Base-by-base conservation (phyloP, 2,113 vertebrate species). In the Oenanthe melanoleuca region DNA sequence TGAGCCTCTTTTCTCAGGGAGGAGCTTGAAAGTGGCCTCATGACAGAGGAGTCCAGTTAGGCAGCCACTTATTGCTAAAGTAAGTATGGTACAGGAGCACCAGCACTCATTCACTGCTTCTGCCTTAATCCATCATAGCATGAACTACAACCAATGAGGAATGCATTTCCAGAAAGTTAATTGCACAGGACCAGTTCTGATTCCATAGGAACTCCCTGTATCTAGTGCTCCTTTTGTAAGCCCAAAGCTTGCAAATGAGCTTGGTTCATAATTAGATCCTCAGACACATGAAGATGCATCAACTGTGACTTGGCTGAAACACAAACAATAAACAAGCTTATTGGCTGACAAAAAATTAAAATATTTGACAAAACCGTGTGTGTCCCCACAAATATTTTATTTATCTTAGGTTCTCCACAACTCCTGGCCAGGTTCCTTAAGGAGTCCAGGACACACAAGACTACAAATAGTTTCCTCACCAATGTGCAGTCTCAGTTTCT, bases 401-500 rank as follows among this genome's bases (percentile, higher is more conserved):
- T 25, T 79, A 14, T 38, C 16, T 78, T 74, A 66, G 5, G 45
- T 44, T 64, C 47, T 72, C 28, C 40, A 49, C 8, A 28, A 8
- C 10, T 16, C 19, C n/a, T 85, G 31, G 22, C 28, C 17, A 19
- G 11, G 4, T 29, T 94, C 11, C 12, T 25, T 34, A 2, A 25
- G 12, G 20, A 85, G 8, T 37, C 9, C 25, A 60, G 24, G 17
- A 44, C 45, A 7, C 13, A 10, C 22, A 45, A 1, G 21, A 14
- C 25, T 53, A 56, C 16, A 37, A 28, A 5, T 1, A 4, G 2
- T 17, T 65, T 88, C 53, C 65, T 79, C 0, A 0, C 5, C 7
- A 53, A 42, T 8, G 6, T 50, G 14, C 13, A 57, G 4, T 37
- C 28, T 42, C 40, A 53, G 22, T n/a, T 88, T 86, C 40, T 44